phyloP scores from a whole-genome alignment of 2,888 invertebrate genomes.

The Sphinx pinastri region DNA sequence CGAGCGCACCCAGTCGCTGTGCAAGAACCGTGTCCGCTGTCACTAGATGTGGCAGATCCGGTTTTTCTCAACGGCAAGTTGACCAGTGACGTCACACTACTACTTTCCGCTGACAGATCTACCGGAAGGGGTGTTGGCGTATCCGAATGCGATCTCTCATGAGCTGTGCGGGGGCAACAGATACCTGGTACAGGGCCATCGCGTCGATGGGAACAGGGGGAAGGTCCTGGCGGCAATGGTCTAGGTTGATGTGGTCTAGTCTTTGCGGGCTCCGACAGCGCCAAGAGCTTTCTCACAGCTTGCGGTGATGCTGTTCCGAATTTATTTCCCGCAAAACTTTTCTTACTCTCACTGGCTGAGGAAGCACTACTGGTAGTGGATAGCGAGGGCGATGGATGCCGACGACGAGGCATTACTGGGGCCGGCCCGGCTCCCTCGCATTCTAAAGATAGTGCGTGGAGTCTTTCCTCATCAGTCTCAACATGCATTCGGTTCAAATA shows the following conservation, averaged over 20 bases:
- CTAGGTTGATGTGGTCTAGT: constrained; percentile 95
- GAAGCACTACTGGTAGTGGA: constrained; percentile 96
- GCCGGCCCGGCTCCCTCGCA: constrained; percentile 91
- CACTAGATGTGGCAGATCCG: constrained; percentile 96
- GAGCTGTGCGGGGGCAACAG: constrained; percentile 86
- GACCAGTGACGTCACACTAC: constrained; percentile 96
- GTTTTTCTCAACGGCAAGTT: constrained; percentile 95
- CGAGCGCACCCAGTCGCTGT: constrained; percentile 76
- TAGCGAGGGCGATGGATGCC: constrained; percentile 96
- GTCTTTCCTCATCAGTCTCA: constrained; percentile 94
- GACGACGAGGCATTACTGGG: constrained; percentile 87
- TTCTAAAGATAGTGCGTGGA: constrained; percentile 94
- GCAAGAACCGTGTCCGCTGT: constrained; percentile 94
- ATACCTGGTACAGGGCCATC: constrained; percentile 80
- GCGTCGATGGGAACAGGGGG: constrained; percentile 86
- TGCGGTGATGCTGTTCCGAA: constrained; percentile 97
- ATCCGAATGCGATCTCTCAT: constrained; percentile 95
- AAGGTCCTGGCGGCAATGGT: constrained; percentile 85
- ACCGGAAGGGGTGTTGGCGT: constrained; percentile 93
- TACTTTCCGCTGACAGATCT: constrained; percentile 96
- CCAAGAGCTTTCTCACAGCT: constrained; percentile 97
- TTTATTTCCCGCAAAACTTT: constrained; percentile 85
- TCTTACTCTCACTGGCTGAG: constrained; percentile 90
- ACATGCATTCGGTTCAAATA: constrained; percentile 97
- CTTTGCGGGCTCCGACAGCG: constrained; percentile 94